Evolutionary conservation across 2,113 vertebrate species (phyloP), one percentile per base, ranked within the genome.

Genomic region (Pimephales promelas): DNA sequence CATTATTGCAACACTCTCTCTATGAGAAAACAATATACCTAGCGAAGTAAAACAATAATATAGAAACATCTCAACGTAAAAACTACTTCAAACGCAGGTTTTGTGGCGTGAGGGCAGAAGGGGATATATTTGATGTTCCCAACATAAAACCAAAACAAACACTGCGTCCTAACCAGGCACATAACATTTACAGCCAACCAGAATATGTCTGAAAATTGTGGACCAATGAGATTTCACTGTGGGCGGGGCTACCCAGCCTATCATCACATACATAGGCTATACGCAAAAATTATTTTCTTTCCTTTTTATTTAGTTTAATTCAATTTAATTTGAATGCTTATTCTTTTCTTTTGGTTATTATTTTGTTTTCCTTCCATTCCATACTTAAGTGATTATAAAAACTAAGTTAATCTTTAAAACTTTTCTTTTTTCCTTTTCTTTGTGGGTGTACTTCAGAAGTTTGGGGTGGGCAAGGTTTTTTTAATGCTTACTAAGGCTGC

Each of bases 1-100:
- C 92, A 92, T 92, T 92, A 94, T 92, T 92, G 92, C 92, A 94
- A 92, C 92, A 92, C 90, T 92, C 92, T 92, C 92, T 93, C 90
- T 91, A 93, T 92, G 92, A 88, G 24, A 82, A 92, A 88, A 91
- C 85, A 87, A 90, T 70, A 83, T 90, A 93, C 88, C 84, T 90
- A 90, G 85, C 88, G 90, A 90, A 89, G 86, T 90, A 85, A 85
- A 90, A 88, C 57, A 74, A 61, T n/a, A 79, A 86, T 90, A 88
- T 47, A 66, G 40, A 49, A 11, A 79, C 77, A 89, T 78, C 86
- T 89, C 80, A 90, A 91, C 84, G 84, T 90, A 89, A 85, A 85
- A 91, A 89, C 81, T 88, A 92, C 90, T 92, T 91, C 87, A 92
- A 92, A 92, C 90, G 89, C 90, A 89, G 91, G 87, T 90, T 92